Percentiles rank a stretch among this genome's conserved stretches.
Conservation (phyloP, 2,888 invertebrate genomes). For the Dugesia japonica region DNA sequence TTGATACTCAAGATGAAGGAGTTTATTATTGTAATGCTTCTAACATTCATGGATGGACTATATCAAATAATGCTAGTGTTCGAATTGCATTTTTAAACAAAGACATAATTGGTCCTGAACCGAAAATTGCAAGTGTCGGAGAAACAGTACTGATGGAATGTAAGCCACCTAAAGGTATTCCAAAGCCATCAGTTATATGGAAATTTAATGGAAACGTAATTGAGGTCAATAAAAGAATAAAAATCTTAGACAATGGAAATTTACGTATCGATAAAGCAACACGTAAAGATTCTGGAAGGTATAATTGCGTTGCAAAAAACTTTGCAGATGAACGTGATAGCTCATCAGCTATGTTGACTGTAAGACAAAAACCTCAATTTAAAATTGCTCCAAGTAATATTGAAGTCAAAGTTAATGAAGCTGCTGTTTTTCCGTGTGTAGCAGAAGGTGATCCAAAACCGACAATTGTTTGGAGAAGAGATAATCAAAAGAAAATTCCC, state of each 20-base stretch:
- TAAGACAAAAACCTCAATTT: constrained; percentile 31
- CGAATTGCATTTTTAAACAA: constrained; percentile 30
- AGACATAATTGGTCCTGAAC: constrained; percentile 25
- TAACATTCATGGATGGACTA: constrained; percentile 24
- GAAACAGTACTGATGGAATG: constrained; percentile 33
- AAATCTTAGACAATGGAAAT: constrained; percentile 24
- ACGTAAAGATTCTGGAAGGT: constrained; percentile 27
- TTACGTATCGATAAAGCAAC: constrained; percentile 30
- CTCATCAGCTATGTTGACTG: constrained; percentile 16
- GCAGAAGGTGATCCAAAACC: constrained; percentile 32
- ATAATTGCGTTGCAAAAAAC: constrained; percentile 30
- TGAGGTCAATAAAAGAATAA: constrained; percentile 9
- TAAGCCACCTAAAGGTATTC: constrained; percentile 28
- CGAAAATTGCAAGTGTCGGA: constrained; percentile 28
- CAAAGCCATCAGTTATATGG: constrained; percentile 29
- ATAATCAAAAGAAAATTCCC: constrained; percentile 28
- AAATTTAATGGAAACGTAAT: background rate
- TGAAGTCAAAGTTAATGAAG: constrained; percentile 31
- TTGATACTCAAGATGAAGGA: constrained; percentile 26
- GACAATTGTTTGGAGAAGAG: constrained; percentile 28
- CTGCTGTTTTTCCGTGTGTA: constrained; percentile 32
- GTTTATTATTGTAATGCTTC: constrained; percentile 32
- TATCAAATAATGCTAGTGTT: constrained; percentile 29
- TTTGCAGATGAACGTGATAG: constrained; percentile 28
- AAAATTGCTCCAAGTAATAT: constrained; percentile 22